Evolutionary conservation across 2,113 vertebrate genomes (phyloP), one percentile per base, ranked within the genome.

Genomic region (Penelope pileata): DNA sequence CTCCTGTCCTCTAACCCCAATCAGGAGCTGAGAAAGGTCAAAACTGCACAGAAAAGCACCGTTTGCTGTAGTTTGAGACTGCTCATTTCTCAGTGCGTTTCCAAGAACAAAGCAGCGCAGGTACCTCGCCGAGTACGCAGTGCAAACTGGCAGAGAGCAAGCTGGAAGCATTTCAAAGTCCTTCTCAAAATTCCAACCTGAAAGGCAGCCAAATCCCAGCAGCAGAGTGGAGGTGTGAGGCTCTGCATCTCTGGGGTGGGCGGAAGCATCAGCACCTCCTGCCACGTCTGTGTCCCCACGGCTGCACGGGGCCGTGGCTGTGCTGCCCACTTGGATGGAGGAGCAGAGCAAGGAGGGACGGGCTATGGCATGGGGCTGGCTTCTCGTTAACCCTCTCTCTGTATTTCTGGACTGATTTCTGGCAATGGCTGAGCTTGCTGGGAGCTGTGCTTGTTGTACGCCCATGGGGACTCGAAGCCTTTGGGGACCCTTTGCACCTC

Each of bases 281-380:
- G 96, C 95, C 90, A 95, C 94, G 93, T 72, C 86, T 85, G 96
- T 93, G 90, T 92, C 50, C 23, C n/a, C n/a, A n/a, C n/a, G n/a
- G n/a, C n/a, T n/a, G n/a, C n/a, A n/a, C n/a, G n/a, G n/a, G n/a
- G n/a, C n/a, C n/a, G 90, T 87, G 93, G 93, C 94, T 96, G 93
- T 95, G 96, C 96, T 95, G 95, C 96, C 96, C 96, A 97, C 96
- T 97, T 96, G 95, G 96, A 97, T 95, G 94, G 90, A 94, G 88
- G 90, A 95, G 92, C 51, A 79, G 88, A 91, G 90, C 8, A 96
- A 96, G 96, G 95, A 95, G 87, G 80, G 54, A 88, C 75, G 94
- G 96, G 96, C 91, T 76, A 76, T 38, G 90, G 86, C 95, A 96
- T 96, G 92, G 96, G 94, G 94, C 34, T 93, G 93, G 73, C 30